Base-by-base conservation (phyloP, 2,113 vertebrate species). In the Penelope pileata region DNA sequence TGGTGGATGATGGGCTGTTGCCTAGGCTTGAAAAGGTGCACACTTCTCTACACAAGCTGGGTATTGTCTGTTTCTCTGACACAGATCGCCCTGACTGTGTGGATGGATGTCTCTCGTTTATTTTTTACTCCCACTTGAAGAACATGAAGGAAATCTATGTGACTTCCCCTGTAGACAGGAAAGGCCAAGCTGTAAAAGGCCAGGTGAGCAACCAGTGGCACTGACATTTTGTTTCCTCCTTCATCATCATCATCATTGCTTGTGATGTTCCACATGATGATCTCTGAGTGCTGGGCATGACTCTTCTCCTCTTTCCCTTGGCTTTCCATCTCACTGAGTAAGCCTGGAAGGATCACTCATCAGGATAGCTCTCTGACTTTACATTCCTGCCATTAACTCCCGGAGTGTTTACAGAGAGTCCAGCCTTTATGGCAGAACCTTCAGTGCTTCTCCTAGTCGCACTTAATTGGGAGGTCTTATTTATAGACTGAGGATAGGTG, bases 81-180 rank as follows among this genome's bases (percentile, higher is more conserved):
- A 48, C 96, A 99, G 99, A 99, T 54, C 99, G 99, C 11, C 99
- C 99, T 0, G 99, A 99, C 95, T 99, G 99, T 2, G 97, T 98
- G 58, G 98, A 96, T 4, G 99, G 99, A 75, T 97, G 99, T 30
- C 97, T 99, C 24, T 98, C 97, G 1, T 99, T 99, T 67, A 98
- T 98, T 66, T 99, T 99, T 97, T 99, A 99, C 91, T 99, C 99
- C 7, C 98, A 98, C 83, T 91, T 99, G 94, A 99, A 99, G 97
- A 99, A 99, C 80, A 93, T 99, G 91, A 99, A 99, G 97, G 99
- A 99, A 96, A 98, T 99, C 6, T 99, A 99, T 19, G 97, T 99
- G 83, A 98, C 97, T 68, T 98, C 99, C 5, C 60, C 96, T n/a
- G 88, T 97, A 78, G 98, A 98, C 81, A 97, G 96, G 92, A 98